phyloP scores from a whole-genome alignment of 2,888 invertebrate genomes.

The Ormyrus labotus region DNA sequence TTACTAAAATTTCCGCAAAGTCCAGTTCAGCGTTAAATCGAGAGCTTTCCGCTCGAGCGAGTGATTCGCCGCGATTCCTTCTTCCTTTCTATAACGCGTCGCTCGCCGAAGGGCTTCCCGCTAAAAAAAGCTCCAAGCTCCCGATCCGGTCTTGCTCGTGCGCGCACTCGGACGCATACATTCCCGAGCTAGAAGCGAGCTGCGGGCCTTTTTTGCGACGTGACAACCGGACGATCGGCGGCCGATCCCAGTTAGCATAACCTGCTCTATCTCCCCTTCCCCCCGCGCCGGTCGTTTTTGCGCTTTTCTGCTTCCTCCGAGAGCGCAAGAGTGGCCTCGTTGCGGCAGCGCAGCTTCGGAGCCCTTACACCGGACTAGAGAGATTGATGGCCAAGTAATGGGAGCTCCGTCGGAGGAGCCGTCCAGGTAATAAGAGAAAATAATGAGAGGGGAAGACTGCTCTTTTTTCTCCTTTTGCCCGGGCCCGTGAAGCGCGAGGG shows the following conservation, averaged over 20 bases:
- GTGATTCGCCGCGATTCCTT: too few species aligned
- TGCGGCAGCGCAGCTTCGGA: slow-evolving; percentile 7
- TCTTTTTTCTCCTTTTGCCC: neutral
- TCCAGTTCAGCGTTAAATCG: too few species aligned
- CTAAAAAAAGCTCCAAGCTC: too few species aligned
- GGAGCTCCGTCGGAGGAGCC: slow-evolving; percentile 57
- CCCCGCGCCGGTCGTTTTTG: slow-evolving; percentile 1
- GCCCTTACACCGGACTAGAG: slow-evolving; percentile 55
- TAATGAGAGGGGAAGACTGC: slow-evolving; percentile 29
- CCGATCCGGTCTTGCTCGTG: too few species aligned
- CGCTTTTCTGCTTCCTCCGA: slow-evolving; percentile 1
- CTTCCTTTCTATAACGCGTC: too few species aligned
- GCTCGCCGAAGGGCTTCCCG: too few species aligned
- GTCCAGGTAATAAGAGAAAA: slow-evolving; percentile 33
- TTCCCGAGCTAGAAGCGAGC: neutral
- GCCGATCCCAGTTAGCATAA: slow-evolving; percentile 71
- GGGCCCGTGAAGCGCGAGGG: too few species aligned
- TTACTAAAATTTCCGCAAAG: too few species aligned
- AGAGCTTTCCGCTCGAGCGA: too few species aligned
- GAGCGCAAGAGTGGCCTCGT: slow-evolving; percentile 1
- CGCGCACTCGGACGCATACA: slow-evolving; percentile 17
- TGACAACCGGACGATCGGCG: neutral
- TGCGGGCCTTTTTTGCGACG: too few species aligned
- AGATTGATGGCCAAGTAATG: slow-evolving; percentile 69
- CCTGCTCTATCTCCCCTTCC: slow-evolving; percentile 64